Base-by-base conservation (phyloP, 1,140 invertebrate species). In the Calosoma granatense region DNA sequence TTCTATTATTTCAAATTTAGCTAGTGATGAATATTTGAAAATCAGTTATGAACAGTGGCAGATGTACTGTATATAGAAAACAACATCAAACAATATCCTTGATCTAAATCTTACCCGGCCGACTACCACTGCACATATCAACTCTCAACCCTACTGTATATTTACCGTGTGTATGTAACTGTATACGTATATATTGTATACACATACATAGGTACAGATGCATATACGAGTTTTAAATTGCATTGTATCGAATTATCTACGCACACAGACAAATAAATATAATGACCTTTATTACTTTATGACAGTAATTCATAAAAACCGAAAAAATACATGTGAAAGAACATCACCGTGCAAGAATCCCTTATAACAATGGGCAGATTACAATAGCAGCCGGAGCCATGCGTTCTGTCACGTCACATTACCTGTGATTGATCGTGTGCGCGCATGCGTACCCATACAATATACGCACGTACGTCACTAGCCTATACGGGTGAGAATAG, bases 331-430 rank as follows among this genome's bases (percentile, higher is more conserved):
- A 47, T 47, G 41, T 47, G 41, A 47, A 47, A 47, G 41, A 47
- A 47, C 26, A n/a, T 20, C 26, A 55, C 17, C 14, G 55, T 56
- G 20, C 39, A 14, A 51, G 43, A 47, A 17, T 39, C 51, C 51
- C 6, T 14, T 22, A 17, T 22, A 22, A 57, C 56, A 57, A 57
- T 57, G 56, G 51, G 22, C 56, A 57, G 56, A 57, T 57, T 57
- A 57, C 56, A 57, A 57, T 57, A 54, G 56, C 53, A 22, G 23
- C 52, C n/a, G n/a, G 51, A 26, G 52, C 51, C 51, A 57, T 57
- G 56, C 56, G 52, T 57, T 54, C 56, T 57, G 56, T 57, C 56
- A 54, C 56, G 56, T 57, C 56, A 57, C 56, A 57, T 57, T 57
- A 57, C 22, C 20, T 54, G 52, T 57, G 56, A 57, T 57, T 53